Conservation (phyloP, 1,140 invertebrate genomes). For the Liolophura sinensis region DNA sequence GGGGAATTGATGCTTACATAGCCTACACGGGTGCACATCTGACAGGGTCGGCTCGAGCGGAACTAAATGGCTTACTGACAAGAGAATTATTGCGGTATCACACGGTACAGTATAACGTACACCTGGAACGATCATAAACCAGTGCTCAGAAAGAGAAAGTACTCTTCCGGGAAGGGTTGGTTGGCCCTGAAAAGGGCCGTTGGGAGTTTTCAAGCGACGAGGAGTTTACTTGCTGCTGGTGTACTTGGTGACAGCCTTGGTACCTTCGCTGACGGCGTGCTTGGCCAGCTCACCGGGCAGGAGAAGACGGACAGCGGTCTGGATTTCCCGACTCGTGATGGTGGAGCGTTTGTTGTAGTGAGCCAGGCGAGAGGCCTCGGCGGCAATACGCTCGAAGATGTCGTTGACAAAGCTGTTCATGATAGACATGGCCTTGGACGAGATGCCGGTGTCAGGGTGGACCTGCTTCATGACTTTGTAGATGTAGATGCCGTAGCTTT, state of each 20-base stretch:
- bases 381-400: slow-evolving; percentile 59
- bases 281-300: slow-evolving; percentile 69
- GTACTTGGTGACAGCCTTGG: slow-evolving; percentile 68
- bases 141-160: background rate
- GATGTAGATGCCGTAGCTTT: slow-evolving; percentile 73
- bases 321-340: slow-evolving; percentile 66
- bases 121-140: background rate
- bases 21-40: no score
- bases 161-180: background rate
- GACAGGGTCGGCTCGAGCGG: no score
- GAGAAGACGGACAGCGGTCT: slow-evolving; percentile 67
- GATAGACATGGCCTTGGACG: slow-evolving; percentile 57
- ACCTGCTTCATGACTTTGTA: slow-evolving; percentile 75
- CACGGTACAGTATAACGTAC: no score
- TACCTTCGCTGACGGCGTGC: slow-evolving; percentile 66
- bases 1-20: no score
- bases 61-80: no score
- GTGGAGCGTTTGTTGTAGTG: slow-evolving; percentile 57
- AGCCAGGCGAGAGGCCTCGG: slow-evolving; percentile 50
- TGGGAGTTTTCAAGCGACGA: background rate
- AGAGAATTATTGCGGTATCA: no score
- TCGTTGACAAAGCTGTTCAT: slow-evolving; percentile 60
- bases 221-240: slow-evolving; percentile 22
- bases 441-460: slow-evolving; percentile 72
- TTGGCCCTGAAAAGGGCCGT: slow-evolving; percentile 4